Evolutionary conservation across 2,888 invertebrate species (phyloP).

Genomic region (Agrotis puta): DNA sequence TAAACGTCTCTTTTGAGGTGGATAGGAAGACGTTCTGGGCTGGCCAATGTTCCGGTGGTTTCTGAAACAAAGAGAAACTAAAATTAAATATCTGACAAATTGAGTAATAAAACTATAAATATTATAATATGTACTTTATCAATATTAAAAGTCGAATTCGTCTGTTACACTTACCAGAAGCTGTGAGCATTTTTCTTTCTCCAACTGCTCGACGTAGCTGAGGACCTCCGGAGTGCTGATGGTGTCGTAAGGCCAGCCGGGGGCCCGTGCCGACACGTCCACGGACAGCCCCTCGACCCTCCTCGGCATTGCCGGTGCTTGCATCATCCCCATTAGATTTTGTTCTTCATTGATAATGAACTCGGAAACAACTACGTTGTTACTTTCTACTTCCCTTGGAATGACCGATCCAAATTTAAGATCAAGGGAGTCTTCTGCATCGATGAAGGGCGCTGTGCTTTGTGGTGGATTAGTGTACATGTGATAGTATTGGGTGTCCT

Average conservation of each 20-base stretch:
- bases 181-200: slow-evolving; percentile 81
- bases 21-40: slow-evolving; percentile 58
- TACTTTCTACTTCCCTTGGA: slow-evolving; percentile 84
- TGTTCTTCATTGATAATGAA: slow-evolving; percentile 74
- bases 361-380: slow-evolving; percentile 80
- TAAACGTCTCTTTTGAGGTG: slow-evolving; percentile 62
- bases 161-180: slow-evolving; percentile 74
- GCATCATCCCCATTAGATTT: slow-evolving; percentile 56
- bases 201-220: slow-evolving; percentile 85
- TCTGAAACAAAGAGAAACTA: slow-evolving; percentile 66
- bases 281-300: slow-evolving; percentile 75
- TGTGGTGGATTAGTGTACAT: slow-evolving; percentile 75
- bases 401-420: slow-evolving; percentile 81
- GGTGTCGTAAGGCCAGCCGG: slow-evolving; percentile 74
- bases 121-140: too few species aligned
- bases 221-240: slow-evolving; percentile 89
- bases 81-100: neutral
- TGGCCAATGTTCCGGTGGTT: slow-evolving; percentile 70
- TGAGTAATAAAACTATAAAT: too few species aligned
- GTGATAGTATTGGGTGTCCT: slow-evolving; percentile 75
- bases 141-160: neutral
- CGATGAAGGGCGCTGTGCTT: slow-evolving; percentile 83
- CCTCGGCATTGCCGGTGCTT: slow-evolving; percentile 61
- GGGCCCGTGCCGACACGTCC: slow-evolving; percentile 76
- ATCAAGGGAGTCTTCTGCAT: slow-evolving; percentile 85